Evolutionary conservation across 2,797 vertebrate species (phyloP), one percentile per base, ranked within the genome.

Genomic region (Garrulus glandarius): DNA sequence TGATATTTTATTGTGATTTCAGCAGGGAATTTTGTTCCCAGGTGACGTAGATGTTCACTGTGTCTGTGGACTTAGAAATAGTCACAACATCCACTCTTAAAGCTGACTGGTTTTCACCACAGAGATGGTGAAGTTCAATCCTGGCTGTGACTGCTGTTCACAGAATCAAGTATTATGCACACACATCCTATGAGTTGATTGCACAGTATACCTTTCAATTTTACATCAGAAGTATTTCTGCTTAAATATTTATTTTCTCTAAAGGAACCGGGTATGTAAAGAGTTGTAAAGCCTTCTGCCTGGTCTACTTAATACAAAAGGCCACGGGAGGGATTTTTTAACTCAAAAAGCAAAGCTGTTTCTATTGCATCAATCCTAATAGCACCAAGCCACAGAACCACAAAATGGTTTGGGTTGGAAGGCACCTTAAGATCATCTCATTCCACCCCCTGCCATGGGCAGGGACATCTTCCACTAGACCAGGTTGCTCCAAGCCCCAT

Each of bases 401-500:
- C 14, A 10, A 16, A n/a, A 44, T 19, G 16, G 17, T 52, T 70
- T 50, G 17, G 17, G 6, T 6, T 64, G 37, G 64, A 57, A 52
- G 24, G 14, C 12, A 32, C 15, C 18, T 26, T 5, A 11, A 57
- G 10, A 30, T 13, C 21, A 39, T 10, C 29, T 34, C 1, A 3
- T 57, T 22, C 4, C 20, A 39, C 3, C 2, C 14, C 4, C 10
- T 77, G 17, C 24, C 20, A 11, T 27, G 23, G 36, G 4, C 32
- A 82, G 11, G 22, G 12, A 27, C 22, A 53, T 1, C 7, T 69
- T 24, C 34, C 27, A 36, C 9, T 19, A 5, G 0, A 7, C 34
- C 53, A 74, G 30, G 21, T 1, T 74, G 13, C 13, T 52, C 46
- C 22, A 53, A 60, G 22, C 15, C 5, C 27, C 0, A 0, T n/a